Base-by-base conservation (phyloP, 2,113 vertebrate species). In the Poeciliopsis prolifica region DNA sequence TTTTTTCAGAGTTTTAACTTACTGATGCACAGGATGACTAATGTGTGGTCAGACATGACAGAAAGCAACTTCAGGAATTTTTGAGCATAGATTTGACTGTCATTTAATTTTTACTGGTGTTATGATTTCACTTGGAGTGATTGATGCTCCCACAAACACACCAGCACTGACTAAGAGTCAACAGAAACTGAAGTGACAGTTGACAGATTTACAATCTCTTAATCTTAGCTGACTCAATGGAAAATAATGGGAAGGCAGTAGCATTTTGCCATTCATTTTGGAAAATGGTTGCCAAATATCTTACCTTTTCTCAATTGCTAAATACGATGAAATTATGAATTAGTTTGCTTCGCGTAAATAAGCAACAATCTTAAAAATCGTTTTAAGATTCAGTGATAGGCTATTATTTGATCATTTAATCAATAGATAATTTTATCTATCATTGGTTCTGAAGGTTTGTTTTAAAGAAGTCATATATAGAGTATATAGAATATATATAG, bases 41-140 rank as follows among this genome's bases (percentile, higher is more conserved):
- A 62, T 5, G 60, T 77, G 74, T 1, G 63, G 88, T 68, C 33
- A 70, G 72, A 72, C 73, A 48, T 51, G 12, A 19, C 26, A 2
- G 44, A 69, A 8, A 81, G 79, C 54, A 75, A 58, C 17, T 1
- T 17, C 7, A 3, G n/a, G 33, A 75, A 65, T 83, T 31, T 80
- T 66, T 30, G n/a, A 60, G 68, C 28, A 14, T 8, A 61, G n/a
- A 67, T 48, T 79, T 83, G 63, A 70, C 72, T 6, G 37, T 68
- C 5, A 5, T 64, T 60, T 1, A 26, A 30, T 60, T 70, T 67
- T 67, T 77, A 5, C 3, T 5, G 11, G 62, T 51, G 64, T 66
- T 70, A 67, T 51, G 69, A 88, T 82, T 82, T 84, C 67, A 68
- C 61, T 42, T 62, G 26, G 61, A 64, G 61, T 61, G 70, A 70